These are phyloP conservation scores for Dyspetes luteomarginatus DNA, from an alignment of 2,888 invertebrate genomes.

Conservation along the genomic window DNA sequence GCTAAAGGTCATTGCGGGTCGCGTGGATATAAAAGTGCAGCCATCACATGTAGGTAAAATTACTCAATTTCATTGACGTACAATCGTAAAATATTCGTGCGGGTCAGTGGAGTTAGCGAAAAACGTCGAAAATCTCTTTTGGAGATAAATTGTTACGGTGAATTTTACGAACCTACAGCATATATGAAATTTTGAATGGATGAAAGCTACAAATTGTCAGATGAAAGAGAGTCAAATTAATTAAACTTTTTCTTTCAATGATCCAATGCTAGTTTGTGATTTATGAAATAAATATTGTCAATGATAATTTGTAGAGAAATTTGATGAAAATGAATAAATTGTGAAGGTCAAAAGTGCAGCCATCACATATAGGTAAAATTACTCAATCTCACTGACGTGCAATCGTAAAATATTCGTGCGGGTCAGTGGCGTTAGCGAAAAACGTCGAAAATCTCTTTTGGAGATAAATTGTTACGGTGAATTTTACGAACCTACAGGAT, in stretches of 20 bases:
- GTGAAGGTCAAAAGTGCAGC: too few species aligned
- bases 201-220: too few species aligned
- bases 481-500: constrained; percentile 34
- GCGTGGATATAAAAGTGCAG: constrained; percentile 7
- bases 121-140: constrained; percentile 25
- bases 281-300: too few species aligned
- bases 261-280: too few species aligned
- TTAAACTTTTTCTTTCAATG: too few species aligned
- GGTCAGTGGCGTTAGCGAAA: constrained; percentile 8
- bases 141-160: constrained; percentile 19
- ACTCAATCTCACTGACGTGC: background rate
- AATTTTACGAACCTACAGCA: constrained; percentile 33
- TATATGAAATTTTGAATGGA: too few species aligned
- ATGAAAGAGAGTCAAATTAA: too few species aligned
- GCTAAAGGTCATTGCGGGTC: background rate
- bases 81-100: background rate
- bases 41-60: background rate
- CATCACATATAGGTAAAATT: background rate
- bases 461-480: constrained; percentile 22
- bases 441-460: constrained; percentile 23
- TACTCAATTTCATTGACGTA: background rate
- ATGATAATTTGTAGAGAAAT: too few species aligned
- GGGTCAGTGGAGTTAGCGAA: constrained; percentile 3
- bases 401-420: background rate
- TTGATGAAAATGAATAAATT: too few species aligned